Base-by-base conservation (phyloP, 2,797 vertebrate genomes). In the Argyrosomus regius region DNA sequence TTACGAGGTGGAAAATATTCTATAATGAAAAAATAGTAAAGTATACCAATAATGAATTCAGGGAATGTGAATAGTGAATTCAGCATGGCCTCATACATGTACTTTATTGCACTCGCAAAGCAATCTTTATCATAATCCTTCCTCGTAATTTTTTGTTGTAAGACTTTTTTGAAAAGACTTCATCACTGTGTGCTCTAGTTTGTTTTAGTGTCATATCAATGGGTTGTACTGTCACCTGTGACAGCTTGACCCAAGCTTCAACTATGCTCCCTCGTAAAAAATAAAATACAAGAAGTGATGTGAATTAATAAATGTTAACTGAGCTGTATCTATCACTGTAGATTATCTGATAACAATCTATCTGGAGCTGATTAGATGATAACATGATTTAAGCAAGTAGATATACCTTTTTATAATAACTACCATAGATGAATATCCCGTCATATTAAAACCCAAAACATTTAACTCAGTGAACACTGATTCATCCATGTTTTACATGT, bases 1-100 rank as follows among this genome's bases (percentile, higher is more conserved):
- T 83, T 78, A 78, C 50, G 41, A 66, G 60, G 35, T 46, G 39
- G 52, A 72, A 82, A 84, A 71, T 81, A 74, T 82, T 77, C n/a
- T 20, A 45, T 66, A 35, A 45, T 65, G 35, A 75, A 64, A 66
- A 45, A 57, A 3, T 24, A 58, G 1, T 22, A 16, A 53, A 48
- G 39, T 72, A 9, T n/a, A 53, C 31, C 20, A 35, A 65, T n/a
- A 39, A 70, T 45, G n/a, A 57, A 58, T 77, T 66, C 39, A 49
- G 53, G 62, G 43, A 75, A 43, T 57, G 62, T 72, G 43, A 68
- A 50, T 18, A n/a, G 67, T 53, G 22, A 62, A 73, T 60, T 66
- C 43, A 70, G 35, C n/a, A 2, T 4, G 3, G 22, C 11, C 45
- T 64, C 67, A 16, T 3, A 56, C 24, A 28, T 45, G 14, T 31